Evolutionary conservation across 2,888 invertebrate species (phyloP).

Genomic region (Calameuta pallipes): DNA sequence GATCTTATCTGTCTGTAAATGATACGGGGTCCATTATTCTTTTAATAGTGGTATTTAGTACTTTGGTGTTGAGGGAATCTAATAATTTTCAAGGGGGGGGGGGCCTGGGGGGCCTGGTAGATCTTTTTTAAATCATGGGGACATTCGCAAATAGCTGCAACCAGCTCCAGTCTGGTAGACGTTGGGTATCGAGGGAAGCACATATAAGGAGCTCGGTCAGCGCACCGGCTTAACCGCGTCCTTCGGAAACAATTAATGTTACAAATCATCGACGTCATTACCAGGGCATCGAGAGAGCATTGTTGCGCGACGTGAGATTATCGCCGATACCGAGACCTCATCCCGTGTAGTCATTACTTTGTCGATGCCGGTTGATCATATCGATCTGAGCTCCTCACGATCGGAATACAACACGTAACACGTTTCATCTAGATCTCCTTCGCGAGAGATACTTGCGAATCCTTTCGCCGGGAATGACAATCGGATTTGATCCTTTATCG

Average conservation of each 20-base stretch:
- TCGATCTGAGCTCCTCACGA: constrained; percentile 28
- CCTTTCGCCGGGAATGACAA: constrained; percentile 1
- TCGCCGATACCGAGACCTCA: constrained; percentile 14
- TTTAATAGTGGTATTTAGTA: neutral
- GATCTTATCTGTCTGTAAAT: neutral
- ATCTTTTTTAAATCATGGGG: neutral
- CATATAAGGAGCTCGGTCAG: neutral
- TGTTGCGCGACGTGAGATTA: constrained; percentile 13
- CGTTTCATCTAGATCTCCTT: neutral
- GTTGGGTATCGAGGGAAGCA: neutral
- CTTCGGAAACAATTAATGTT: constrained; percentile 22
- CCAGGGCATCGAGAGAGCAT: constrained; percentile 17
- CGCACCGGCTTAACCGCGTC: neutral
- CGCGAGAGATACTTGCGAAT: neutral
- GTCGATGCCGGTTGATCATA: constrained; percentile 50
- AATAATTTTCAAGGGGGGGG: too few relatives aligned
- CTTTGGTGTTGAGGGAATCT: neutral
- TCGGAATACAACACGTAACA: neutral
- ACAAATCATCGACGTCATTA: constrained; percentile 23
- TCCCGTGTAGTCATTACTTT: constrained; percentile 36
- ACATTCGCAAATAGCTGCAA: neutral
- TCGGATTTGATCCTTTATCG: neutral
- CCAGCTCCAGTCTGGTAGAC: neutral
- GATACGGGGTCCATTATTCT: neutral
- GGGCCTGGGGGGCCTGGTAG: neutral